A percentile compares a stretch with the other conserved stretches of the same genome.
Evolutionary conservation across 1,140 invertebrate genomes (phyloP).

Genomic region (Paraescarpia echinospica): DNA sequence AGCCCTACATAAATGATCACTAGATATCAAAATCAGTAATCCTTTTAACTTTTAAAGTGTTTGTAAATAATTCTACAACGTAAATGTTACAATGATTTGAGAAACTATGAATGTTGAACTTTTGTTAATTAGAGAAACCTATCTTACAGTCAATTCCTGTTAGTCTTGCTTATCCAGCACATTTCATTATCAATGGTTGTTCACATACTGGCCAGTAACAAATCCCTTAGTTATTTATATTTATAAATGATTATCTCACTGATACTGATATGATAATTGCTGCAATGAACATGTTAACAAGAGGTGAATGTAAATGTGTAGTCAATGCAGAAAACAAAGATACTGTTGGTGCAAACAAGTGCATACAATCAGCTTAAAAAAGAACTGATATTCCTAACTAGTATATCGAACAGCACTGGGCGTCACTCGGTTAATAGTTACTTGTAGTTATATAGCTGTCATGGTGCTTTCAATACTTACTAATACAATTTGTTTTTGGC

Average conservation of each 20-base stretch:
- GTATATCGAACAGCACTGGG: background rate
- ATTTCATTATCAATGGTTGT: background rate
- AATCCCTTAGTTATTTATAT: background rate
- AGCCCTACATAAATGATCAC: too few relatives aligned
- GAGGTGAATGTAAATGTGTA: background rate
- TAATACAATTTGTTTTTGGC: background rate
- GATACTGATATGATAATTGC: background rate
- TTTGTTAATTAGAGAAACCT: background rate
- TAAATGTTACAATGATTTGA: too few relatives aligned
- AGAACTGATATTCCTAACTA: background rate
- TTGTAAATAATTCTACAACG: too few relatives aligned
- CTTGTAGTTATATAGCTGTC: background rate
- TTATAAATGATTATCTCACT: background rate
- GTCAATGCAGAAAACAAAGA: background rate
- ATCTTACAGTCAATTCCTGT: background rate
- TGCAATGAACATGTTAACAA: background rate
- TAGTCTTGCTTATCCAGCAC: background rate
- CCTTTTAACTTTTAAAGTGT: too few relatives aligned
- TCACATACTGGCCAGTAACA: background rate
- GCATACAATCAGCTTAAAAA: background rate
- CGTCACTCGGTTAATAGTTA: background rate
- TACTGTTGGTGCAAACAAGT: background rate
- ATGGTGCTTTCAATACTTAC: background rate
- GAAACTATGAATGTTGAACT: background rate
- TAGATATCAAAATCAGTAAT: too few relatives aligned